These are phyloP conservation scores for Micrastur ruficollis DNA, from an alignment of 2,797 vertebrate species.

Conservation along the genomic window DNA sequence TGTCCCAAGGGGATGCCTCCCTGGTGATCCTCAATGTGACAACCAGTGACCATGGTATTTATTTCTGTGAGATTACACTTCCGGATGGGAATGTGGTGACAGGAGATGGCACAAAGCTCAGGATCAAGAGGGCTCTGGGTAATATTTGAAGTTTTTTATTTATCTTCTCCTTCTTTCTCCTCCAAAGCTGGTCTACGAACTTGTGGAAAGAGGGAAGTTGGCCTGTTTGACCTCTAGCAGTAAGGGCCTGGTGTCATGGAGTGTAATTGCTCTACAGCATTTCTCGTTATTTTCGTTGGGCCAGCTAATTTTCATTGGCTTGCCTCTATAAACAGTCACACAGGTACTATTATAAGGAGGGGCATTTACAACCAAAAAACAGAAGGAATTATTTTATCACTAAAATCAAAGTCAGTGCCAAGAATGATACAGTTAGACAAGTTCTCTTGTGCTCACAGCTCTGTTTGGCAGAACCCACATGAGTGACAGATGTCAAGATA, in stretches of 20 bases:
- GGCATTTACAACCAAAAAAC: background rate
- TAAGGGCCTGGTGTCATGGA: background rate
- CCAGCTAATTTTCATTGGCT: background rate
- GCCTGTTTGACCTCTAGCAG: background rate
- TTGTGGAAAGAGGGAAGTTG: background rate
- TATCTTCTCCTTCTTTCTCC: background rate
- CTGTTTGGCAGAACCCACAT: background rate
- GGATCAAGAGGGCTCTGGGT: conserved; percentile 65
- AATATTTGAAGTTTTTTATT: background rate
- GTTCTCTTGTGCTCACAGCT: background rate
- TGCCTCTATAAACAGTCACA: background rate
- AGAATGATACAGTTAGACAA: background rate
- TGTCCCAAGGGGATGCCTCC: conserved; percentile 60
- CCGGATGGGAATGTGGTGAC: background rate
- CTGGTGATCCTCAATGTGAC: conserved; percentile 68
- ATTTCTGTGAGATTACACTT: conserved; percentile 60
- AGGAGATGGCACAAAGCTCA: conserved; percentile 72
- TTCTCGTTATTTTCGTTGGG: background rate
- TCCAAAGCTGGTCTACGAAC: background rate
- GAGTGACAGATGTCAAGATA: background rate
- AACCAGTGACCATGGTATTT: conserved; percentile 60
- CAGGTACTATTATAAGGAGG: background rate
- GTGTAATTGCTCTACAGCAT: background rate
- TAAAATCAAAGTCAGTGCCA: background rate
- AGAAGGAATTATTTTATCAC: background rate